Conservation (phyloP, 2,113 vertebrate species). For the Falcunculus frontatus region DNA sequence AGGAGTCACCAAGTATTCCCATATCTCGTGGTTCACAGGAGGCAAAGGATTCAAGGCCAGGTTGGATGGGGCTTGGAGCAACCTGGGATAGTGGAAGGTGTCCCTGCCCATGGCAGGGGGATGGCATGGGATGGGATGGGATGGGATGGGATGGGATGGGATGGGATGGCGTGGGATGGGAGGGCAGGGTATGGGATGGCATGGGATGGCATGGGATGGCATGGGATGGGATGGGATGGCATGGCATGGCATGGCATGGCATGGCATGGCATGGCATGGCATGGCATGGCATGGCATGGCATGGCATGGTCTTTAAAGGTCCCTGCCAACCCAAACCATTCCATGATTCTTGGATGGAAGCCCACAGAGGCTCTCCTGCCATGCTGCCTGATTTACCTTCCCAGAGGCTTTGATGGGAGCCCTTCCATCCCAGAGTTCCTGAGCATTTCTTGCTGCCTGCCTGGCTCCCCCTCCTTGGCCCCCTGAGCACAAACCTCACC, state of each 20-base stretch:
- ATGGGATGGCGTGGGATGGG: neutral
- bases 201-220: no score
- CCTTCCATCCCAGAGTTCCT: neutral
- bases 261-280: no score
- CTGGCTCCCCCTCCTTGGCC: neutral
- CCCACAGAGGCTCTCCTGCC: neutral
- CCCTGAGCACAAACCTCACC: neutral
- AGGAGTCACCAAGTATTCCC: neutral
- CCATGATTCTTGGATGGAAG: neutral
- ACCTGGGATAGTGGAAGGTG: no score
- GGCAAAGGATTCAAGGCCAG: neutral
- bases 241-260: neutral
- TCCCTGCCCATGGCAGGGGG: neutral
- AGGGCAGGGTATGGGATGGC: no score
- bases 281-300: no score
- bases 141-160: neutral
- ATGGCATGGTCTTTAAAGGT: neutral
- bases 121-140: neutral
- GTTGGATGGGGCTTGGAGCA: neutral
- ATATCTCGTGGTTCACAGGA: neutral
- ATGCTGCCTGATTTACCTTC: neutral
- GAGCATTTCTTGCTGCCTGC: neutral
- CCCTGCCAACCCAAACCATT: neutral
- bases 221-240: neutral
- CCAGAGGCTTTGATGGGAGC: neutral